Evolutionary conservation across 2,113 vertebrate genomes (phyloP).

Genomic region (Scortum barcoo): DNA sequence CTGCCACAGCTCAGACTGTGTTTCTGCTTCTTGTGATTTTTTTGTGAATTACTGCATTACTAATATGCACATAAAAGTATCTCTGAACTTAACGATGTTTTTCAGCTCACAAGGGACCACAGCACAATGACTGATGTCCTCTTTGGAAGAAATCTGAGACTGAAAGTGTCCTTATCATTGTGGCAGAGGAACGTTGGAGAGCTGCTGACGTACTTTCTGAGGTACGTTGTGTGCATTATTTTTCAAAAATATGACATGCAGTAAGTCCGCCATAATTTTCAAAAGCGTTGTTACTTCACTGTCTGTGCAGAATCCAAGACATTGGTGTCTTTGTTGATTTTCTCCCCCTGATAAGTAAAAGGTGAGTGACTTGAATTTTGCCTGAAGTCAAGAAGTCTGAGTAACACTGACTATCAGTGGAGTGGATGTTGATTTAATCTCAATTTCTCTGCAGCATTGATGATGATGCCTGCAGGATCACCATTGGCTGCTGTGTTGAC

Average conservation of each 20-base stretch:
- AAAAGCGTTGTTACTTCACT: conserved; percentile 2
- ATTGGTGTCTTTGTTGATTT: conserved; percentile 93
- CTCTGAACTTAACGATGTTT: conserved; percentile 36
- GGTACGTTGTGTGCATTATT: conserved; percentile 81
- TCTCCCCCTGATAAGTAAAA: conserved; percentile 92
- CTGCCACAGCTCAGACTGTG: neutral
- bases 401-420: neutral
- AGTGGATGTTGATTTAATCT: neutral
- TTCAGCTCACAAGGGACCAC: conserved; percentile 91
- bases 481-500: conserved; percentile 94
- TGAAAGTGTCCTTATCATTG: conserved; percentile 93
- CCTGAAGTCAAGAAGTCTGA: neutral
- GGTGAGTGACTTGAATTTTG: conserved; percentile 77
- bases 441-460: conserved; percentile 86
- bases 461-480: conserved; percentile 87
- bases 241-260: neutral
- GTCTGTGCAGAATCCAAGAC: conserved; percentile 89
- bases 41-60: neutral
- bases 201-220: conserved; percentile 92
- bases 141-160: conserved; percentile 91
- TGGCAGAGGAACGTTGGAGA: conserved; percentile 94
- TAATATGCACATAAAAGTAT: conserved; percentile 3
- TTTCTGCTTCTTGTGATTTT: neutral
- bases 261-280: neutral
- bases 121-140: conserved; percentile 91